Base-by-base conservation (phyloP, 2,888 invertebrate species). In the Diaphora mendica region DNA sequence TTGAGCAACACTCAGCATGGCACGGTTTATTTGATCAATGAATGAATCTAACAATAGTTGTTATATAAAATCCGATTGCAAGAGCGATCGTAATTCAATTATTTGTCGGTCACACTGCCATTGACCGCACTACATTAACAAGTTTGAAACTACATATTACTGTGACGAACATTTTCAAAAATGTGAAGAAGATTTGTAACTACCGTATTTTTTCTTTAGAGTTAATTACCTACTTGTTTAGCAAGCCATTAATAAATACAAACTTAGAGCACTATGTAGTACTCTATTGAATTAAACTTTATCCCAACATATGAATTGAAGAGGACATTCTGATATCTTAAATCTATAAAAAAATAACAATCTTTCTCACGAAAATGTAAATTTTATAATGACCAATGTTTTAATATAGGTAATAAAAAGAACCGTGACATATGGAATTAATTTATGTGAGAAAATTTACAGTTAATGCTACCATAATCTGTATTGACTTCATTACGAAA, bases 91-190 rank as follows among this genome's bases (percentile, higher is more conserved):
- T 82, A 85, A 82, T 83, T 77, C 82, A 82, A 82, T 82, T 78
- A 84, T 77, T 83, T 85, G 79, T 81, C 77, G 83, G 83, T 26
- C 5, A 62, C 72, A 64, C 51, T 82, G 85, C 75, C 79, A 81
- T 82, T 85, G 83, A 82, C 85, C 83, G 71, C 71, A 84, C 82
- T 83, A 66, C 71, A 72, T 70, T 74, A 76, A 77, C 85, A 80
- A 70, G 82, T 79, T 78, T 79, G 68, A 68, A 42, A 72, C 70
- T 73, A 78, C 15, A 59, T 59, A 59, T 51, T 9, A 23, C 77
- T 77, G 76, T 78, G 76, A 78, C 75, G 72, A n/a, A n/a, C n/a
- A n/a, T 55, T 55, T 55, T 3, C 3, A 26, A 15, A 59, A 15
- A 59, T 26, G n/a, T 13, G 26, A 13, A 59, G 59, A 59, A 26